Conservation (phyloP, 1,140 invertebrate species). For the Thaumetopoea pityocampa region DNA sequence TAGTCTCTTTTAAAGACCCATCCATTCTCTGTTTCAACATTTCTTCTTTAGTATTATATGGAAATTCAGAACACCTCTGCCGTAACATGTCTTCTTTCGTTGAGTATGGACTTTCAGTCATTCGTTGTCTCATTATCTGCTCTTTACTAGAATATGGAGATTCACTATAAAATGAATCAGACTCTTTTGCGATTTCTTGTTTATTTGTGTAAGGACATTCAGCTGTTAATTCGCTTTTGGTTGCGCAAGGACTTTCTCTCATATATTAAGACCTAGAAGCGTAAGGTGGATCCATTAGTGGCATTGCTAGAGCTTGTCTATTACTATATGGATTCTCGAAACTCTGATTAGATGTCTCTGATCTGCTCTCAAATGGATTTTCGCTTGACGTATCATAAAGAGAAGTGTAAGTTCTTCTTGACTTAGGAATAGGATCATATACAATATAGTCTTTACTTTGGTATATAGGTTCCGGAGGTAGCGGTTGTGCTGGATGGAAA, state of each 20-base stretch:
- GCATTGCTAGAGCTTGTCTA: conserved; percentile 52
- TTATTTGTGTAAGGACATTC: conserved; percentile 55
- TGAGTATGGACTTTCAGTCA: conserved; percentile 62
- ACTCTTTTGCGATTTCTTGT: conserved; percentile 51
- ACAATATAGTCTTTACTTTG: conserved; percentile 69
- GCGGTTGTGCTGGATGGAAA: conserved; percentile 64
- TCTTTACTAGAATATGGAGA: conserved; percentile 72
- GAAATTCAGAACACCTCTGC: conserved; percentile 68
- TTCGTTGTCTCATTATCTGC: conserved; percentile 65
- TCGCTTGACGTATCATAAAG: conserved; percentile 63
- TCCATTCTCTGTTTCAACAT: conserved; percentile 68
- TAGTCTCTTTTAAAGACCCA: conserved; percentile 44
- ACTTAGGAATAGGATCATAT: conserved; percentile 71
- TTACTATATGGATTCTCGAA: conserved; percentile 63
- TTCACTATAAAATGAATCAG: conserved; percentile 52
- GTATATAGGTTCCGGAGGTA: conserved; percentile 72
- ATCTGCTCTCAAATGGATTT: conserved; percentile 61
- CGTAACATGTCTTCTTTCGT: conserved; percentile 72
- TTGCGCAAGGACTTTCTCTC: conserved; percentile 25
- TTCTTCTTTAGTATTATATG: conserved; percentile 69
- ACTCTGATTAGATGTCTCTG: conserved; percentile 59
- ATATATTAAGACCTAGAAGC: conserved; percentile 28
- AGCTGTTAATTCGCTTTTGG: conserved; percentile 17
- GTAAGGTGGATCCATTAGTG: conserved; percentile 55
- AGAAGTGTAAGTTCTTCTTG: conserved; percentile 66